These are phyloP conservation scores for Uropetala carovei DNA, from an alignment of 2,888 invertebrate species.

Conservation along the genomic window DNA sequence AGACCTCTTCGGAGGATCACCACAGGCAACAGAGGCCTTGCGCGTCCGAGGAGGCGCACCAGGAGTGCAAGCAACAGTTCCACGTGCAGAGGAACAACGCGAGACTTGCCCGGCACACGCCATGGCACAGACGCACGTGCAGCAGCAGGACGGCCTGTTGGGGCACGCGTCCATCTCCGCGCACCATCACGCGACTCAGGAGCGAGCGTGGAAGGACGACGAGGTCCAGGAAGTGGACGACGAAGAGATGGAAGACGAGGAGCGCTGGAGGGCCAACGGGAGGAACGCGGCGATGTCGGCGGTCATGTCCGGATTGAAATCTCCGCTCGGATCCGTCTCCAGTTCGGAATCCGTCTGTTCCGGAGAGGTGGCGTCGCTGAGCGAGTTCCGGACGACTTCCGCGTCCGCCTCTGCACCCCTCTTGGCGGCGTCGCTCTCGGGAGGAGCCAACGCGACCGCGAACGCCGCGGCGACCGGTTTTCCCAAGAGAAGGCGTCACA, in stretches of 20 bases:
- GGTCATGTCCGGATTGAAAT: slow-evolving; percentile 77
- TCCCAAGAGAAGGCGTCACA: slow-evolving; percentile 4
- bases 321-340: slow-evolving; percentile 91
- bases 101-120: background rate
- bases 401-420: slow-evolving; percentile 80
- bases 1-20: slow-evolving; percentile 75
- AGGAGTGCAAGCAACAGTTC: slow-evolving; percentile 30
- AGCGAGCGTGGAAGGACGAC: slow-evolving; percentile 80
- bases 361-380: slow-evolving; percentile 80
- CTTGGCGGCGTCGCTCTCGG: slow-evolving; percentile 85
- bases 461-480: slow-evolving; percentile 85
- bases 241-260: background rate
- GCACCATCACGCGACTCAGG: slow-evolving; percentile 71
- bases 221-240: slow-evolving; percentile 11
- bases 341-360: slow-evolving; percentile 91
- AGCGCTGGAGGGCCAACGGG: background rate
- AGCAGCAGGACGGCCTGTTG: slow-evolving; percentile 71
- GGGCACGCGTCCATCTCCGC: slow-evolving; percentile 69
- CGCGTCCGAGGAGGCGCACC: background rate
- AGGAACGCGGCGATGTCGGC: background rate
- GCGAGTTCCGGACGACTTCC: slow-evolving; percentile 77
- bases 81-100: background rate
- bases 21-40: background rate
- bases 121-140: slow-evolving; percentile 65
- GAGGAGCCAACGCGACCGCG: slow-evolving; percentile 82